Base-by-base conservation (phyloP, 2,113 vertebrate genomes). In the Silurus asotus region DNA sequence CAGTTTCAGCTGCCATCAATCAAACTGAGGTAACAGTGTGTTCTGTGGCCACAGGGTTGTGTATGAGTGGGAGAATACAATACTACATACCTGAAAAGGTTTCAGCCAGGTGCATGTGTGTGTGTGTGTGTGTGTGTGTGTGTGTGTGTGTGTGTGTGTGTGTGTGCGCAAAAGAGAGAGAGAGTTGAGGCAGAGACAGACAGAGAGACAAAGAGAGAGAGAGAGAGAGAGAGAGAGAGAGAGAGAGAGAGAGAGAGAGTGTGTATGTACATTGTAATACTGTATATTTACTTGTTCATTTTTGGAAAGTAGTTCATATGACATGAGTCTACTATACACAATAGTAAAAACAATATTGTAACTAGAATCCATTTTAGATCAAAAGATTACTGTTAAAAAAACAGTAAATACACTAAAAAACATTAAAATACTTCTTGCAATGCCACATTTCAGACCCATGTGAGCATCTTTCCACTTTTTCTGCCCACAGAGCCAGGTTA, bases 1-100 rank as follows among this genome's bases (percentile, higher is more conserved):
- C 93, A 88, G 89, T 75, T 92, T 94, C 86, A 86, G 89, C 87
- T 92, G 90, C 92, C 93, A 95, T 97, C 94, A 92, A 95, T 97
- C 95, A 97, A 93, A 91, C 88, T 90, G 92, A 90, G 87, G 91
- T 93, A 92, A 87, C 84, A 83, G 55, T 59, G 84, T 93, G 90
- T 90, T 89, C 85, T 84, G 93, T 91, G 83, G 79, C 79, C 82
- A 86, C 48, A 78, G 85, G 86, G 55, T 23, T 77, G 64, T 78
- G 84, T 87, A 87, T 84, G 90, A 89, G 89, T 82, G 89, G 81
- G 89, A 90, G 88, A 92, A 94, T 86, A 84, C 86, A 64, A 84
- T 69, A 87, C 85, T 90, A 93, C 92, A 93, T 90, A 93, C 92
- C 90, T 92, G 90, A 93, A 92, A 94, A 94, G 89, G 88, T 93